These are phyloP conservation scores for Hassar affinis DNA, from an alignment of 2,113 vertebrate species.

Conservation along the genomic window DNA sequence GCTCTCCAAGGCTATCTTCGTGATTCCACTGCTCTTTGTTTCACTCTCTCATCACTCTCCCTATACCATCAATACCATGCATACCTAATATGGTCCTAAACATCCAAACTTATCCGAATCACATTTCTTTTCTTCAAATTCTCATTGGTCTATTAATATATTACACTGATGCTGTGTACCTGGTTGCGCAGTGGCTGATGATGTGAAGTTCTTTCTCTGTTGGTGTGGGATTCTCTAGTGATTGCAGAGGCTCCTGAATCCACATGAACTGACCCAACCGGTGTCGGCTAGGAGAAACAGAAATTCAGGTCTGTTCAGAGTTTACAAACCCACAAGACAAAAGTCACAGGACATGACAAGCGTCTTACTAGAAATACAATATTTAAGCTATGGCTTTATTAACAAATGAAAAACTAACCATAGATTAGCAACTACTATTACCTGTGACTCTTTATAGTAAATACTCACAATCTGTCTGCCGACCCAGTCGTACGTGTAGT, in stretches of 20 bases:
- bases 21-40: constrained; percentile 27
- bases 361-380: background rate
- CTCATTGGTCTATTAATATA: background rate
- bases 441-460: background rate
- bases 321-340: background rate
- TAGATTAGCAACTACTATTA: background rate
- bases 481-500: constrained; percentile 97
- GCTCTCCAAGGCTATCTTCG: constrained; percentile 31
- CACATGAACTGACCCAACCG: constrained; percentile 90
- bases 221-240: constrained; percentile 87
- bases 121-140: background rate
- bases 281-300: constrained; percentile 80
- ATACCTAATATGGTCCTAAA: background rate
- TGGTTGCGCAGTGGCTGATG: constrained; percentile 89
- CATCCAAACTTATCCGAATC: background rate
- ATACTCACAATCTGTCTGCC: constrained; percentile 95
- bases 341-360: background rate
- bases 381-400: background rate
- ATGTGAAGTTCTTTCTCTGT: constrained; percentile 87
- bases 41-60: constrained; percentile 4
- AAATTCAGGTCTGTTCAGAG: background rate
- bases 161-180: constrained; percentile 66
- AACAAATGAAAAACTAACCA: background rate
- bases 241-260: constrained; percentile 90
- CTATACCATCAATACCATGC: background rate